phyloP scores from a whole-genome alignment of 2,113 vertebrate species.

The Apteryx mantelli region DNA sequence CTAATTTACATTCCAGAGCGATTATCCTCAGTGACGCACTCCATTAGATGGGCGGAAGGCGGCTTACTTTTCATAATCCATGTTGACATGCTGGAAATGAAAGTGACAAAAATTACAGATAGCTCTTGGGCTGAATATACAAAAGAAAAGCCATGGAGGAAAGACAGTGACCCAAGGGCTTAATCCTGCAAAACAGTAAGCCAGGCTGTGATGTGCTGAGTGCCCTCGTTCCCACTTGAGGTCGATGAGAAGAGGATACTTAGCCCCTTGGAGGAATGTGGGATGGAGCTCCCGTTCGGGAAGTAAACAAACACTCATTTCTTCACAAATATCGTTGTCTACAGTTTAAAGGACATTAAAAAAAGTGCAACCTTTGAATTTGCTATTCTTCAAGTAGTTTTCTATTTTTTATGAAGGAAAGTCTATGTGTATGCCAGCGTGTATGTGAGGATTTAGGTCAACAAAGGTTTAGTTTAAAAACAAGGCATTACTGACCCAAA shows the following conservation, averaged over 20 bases:
- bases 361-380: background rate
- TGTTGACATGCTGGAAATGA: constrained; percentile 31
- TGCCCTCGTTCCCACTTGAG: background rate
- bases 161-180: background rate
- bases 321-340: background rate
- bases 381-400: background rate
- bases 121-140: background rate
- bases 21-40: background rate
- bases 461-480: background rate
- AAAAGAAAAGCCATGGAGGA: background rate
- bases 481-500: background rate
- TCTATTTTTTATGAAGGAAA: background rate
- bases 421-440: background rate
- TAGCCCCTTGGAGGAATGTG: background rate
- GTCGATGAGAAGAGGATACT: background rate
- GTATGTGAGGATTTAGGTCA: background rate
- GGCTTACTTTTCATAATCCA: constrained; percentile 55
- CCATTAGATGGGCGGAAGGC: background rate
- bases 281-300: background rate
- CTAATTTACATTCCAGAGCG: background rate
- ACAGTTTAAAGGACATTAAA: background rate
- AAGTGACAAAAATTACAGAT: constrained; percentile 30
- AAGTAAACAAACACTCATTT: background rate
- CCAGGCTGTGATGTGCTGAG: background rate
- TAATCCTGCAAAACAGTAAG: background rate